Conservation (phyloP, 2,888 invertebrate species). For the Cosmopolites sordidus region DNA sequence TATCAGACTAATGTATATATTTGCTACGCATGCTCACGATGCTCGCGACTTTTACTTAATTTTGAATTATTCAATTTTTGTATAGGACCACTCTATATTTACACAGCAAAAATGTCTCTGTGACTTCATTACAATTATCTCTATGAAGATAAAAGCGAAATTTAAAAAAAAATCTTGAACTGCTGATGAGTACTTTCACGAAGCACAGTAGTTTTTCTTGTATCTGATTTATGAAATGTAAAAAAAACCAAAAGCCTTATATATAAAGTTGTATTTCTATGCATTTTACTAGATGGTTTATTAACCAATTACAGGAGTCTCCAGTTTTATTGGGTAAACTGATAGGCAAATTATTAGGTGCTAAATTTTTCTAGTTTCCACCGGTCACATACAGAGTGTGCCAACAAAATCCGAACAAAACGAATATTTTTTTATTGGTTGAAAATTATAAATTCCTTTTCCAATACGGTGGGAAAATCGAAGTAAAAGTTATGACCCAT, state of each 20-base stretch:
- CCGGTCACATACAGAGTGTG: no score
- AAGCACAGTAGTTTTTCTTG: background rate
- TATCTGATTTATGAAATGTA: background rate
- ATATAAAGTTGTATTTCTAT: no score
- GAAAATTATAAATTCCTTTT: no score
- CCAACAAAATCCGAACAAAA: no score
- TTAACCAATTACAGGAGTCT: no score
- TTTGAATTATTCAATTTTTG: constrained; percentile 18
- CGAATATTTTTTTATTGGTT: no score
- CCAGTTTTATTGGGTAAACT: no score
- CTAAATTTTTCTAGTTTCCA: no score
- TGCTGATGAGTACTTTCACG: background rate
- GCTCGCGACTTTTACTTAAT: constrained; percentile 31
- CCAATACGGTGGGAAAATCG: no score
- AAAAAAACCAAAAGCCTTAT: background rate
- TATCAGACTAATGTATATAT: background rate
- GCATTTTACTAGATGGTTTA: no score
- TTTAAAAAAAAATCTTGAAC: background rate
- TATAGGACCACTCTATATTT: background rate
- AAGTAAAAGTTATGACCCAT: no score
- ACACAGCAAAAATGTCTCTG: constrained; percentile 41
- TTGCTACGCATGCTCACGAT: constrained; percentile 43
- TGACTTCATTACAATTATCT: constrained; percentile 44
- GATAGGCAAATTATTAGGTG: no score
- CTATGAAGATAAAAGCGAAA: background rate